Base-by-base conservation (phyloP, 1,140 invertebrate genomes). In the Trypoxylus dichotomus region DNA sequence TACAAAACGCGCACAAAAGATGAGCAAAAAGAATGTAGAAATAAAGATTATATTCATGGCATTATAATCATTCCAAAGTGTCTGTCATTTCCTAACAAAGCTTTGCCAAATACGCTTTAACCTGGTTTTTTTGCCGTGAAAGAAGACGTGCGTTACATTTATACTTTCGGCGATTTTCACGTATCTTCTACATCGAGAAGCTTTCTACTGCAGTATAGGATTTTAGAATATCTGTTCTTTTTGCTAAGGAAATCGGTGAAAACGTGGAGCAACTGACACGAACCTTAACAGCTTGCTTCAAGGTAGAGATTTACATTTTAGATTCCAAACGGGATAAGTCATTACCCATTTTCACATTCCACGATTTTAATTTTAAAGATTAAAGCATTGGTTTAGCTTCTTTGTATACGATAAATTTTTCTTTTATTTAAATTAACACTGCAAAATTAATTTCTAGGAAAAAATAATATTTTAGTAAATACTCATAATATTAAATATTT, bases 31-130 rank as follows among this genome's bases (percentile, higher is more conserved):
- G 60, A 68, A 68, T 68, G 60, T 27, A 68, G 60, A 29, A 68
- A 68, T 68, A 68, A 68, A 25, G 60, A 68, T 68, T 68, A 68
- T 68, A 27, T 68, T 68, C 27, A 68, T 68, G 13, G 24, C 27
- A 68, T 68, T 27, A 68, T 68, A 68, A 68, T 68, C 60, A 27
- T 68, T 29, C 27, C 11, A 27, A 68, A 68, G 21, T 29, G 25
- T 24, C 60, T 68, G 47, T 54, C 47, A 54, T 54, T 24, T 68
- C 21, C 10, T 68, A 68, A 68, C 27, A 68, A 68, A 68, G 60
- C 60, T 68, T 24, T 68, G 24, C 60, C 60, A 13, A 68, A 68
- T 68, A 68, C 60, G 60, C 21, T 27, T 29, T 27, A 68, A 68
- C 19, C 24, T 68, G 60, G 15, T 13, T 68, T 68, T 68, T 68